phyloP scores from a whole-genome alignment of 2,113 vertebrate genomes.

The Mohoua ochrocephala region DNA sequence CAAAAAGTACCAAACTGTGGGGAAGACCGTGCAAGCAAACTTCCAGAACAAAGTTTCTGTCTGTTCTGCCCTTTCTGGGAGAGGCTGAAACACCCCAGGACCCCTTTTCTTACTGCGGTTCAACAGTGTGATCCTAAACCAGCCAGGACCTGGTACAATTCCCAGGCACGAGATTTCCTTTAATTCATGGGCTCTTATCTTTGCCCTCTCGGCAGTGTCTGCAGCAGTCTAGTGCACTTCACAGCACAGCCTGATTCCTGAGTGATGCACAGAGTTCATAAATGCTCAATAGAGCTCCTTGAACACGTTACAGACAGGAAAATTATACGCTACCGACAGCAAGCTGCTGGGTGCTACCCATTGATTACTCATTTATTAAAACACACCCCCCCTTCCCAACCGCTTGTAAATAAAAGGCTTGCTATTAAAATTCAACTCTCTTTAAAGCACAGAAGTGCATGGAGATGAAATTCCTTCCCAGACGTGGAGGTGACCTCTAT shows the following conservation, averaged over 20 bases:
- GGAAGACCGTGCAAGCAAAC: neutral
- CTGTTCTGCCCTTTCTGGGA: neutral
- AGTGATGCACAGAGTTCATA: neutral
- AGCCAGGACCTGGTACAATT: neutral
- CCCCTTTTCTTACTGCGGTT: neutral
- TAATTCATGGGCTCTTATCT: neutral
- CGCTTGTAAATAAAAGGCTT: neutral
- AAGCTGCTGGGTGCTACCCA: neutral
- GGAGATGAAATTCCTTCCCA: neutral
- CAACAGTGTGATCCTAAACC: neutral
- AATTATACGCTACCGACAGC: neutral
- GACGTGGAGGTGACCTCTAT: neutral
- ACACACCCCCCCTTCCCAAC: neutral
- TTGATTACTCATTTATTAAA: conserved; percentile 11
- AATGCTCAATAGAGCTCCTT: neutral
- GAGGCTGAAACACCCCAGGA: neutral
- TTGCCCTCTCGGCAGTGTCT: neutral
- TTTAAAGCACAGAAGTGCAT: neutral
- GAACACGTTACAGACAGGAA: neutral
- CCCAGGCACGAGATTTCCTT: neutral
- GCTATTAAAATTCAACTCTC: neutral
- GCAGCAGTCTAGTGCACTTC: neutral
- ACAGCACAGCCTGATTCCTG: neutral
- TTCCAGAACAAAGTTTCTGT: neutral
- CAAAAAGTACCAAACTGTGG: neutral